Conservation (phyloP, 2,113 vertebrate genomes). For the Actenoides lindsayi region DNA sequence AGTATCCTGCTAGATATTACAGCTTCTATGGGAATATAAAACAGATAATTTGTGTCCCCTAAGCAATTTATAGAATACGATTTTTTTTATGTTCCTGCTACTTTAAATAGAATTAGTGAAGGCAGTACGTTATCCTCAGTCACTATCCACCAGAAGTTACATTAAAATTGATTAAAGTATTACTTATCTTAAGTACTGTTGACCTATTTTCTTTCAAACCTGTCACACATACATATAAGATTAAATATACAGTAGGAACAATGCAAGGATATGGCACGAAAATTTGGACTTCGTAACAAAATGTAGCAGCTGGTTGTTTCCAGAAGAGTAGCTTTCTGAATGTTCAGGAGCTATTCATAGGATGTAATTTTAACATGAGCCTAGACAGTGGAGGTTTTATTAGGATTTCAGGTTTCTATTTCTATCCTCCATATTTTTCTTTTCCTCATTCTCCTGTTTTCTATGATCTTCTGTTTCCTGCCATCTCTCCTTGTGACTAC, state of each 20-base stretch:
- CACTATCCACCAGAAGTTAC: constrained; percentile 57
- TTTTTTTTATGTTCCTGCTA: constrained; percentile 32
- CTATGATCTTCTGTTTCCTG: neutral
- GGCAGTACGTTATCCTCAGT: constrained; percentile 31
- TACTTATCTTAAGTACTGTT: constrained; percentile 68
- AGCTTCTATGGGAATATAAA: constrained; percentile 31
- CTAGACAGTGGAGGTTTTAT: neutral
- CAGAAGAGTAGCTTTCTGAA: neutral
- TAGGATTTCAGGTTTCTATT: neutral
- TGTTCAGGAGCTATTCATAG: neutral
- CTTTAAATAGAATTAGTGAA: constrained; percentile 57
- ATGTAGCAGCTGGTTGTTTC: neutral
- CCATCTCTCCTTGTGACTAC: neutral
- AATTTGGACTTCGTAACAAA: neutral
- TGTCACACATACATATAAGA: constrained; percentile 38
- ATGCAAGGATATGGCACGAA: neutral
- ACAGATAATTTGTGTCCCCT: constrained; percentile 38
- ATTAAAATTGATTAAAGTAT: constrained; percentile 71
- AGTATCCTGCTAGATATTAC: neutral
- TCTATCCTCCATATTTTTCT: neutral
- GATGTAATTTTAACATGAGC: neutral
- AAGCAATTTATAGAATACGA: constrained; percentile 22
- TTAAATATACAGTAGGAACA: constrained; percentile 11
- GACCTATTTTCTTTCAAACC: constrained; percentile 68
- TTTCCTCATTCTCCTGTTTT: neutral